These are phyloP conservation scores for Coregonus sp. DNA, from an alignment of 2,797 vertebrate genomes.

Conservation along the genomic window DNA sequence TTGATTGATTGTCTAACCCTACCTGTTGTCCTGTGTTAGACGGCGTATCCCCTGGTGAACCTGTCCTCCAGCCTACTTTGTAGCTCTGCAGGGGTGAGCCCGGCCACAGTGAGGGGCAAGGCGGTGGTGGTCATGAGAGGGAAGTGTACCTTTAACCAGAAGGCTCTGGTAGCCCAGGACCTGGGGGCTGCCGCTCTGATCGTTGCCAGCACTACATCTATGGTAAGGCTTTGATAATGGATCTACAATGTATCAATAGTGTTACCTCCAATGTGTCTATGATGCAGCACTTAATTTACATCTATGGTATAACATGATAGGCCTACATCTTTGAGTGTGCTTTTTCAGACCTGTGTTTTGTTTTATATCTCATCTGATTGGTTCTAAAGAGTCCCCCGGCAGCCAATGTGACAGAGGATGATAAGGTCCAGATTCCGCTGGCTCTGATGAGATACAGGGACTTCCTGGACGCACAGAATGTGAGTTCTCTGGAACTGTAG, in stretches of 20 bases:
- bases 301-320: too few relatives aligned
- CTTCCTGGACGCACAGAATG: constrained; percentile 80
- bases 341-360: constrained; percentile 6
- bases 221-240: constrained; percentile 59
- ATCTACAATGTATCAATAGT: not conserved
- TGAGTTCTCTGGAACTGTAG: constrained; percentile 52
- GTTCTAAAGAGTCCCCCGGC: constrained; percentile 75
- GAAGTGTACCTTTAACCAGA: constrained; percentile 80
- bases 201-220: constrained; percentile 73
- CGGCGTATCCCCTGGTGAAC: constrained; percentile 72
- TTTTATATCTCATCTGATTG: constrained; percentile 15
- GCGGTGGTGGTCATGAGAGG: constrained; percentile 84
- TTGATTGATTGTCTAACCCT: not conserved
- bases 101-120: constrained; percentile 68
- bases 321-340: too few relatives aligned
- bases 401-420: constrained; percentile 79
- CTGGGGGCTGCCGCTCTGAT: constrained; percentile 81
- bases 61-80: constrained; percentile 81
- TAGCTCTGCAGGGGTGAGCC: constrained; percentile 66
- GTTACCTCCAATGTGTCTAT: not conserved
- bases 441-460: constrained; percentile 84
- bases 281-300: not conserved
- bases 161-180: constrained; percentile 82
- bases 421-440: constrained; percentile 81
- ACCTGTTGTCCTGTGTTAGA: constrained; percentile 63